Percentiles rank a stretch among this genome's conserved stretches.
Conservation (phyloP, 2,888 invertebrate genomes). For the Acrobasis repandana region DNA sequence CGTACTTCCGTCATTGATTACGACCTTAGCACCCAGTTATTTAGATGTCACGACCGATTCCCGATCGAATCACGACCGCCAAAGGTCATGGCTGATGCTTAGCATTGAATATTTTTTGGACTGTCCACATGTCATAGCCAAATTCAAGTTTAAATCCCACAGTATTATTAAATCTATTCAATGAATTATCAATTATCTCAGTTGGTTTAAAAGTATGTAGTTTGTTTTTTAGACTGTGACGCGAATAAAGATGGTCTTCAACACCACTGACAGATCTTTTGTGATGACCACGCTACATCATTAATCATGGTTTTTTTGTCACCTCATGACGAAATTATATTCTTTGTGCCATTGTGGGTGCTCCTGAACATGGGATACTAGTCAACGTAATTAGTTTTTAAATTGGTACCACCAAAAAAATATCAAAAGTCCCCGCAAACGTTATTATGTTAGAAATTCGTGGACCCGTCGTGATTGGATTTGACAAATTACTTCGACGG, state of each 20-base stretch:
- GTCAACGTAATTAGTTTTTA: constrained; percentile 81
- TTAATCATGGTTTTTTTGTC: constrained; percentile 81
- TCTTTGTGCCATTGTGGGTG: constrained; percentile 70
- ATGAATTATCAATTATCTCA: neutral
- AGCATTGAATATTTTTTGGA: constrained; percentile 50
- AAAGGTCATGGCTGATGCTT: constrained; percentile 72
- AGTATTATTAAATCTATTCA: constrained; percentile 30
- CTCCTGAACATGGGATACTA: constrained; percentile 68
- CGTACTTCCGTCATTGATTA: constrained; percentile 76
- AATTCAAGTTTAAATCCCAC: constrained; percentile 27
- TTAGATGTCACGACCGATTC: constrained; percentile 76
- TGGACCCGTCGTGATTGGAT: constrained; percentile 64
- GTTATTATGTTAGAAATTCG: constrained; percentile 70
- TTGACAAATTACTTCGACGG: constrained; percentile 73
- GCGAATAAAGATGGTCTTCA: constrained; percentile 49
- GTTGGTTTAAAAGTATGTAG: neutral
- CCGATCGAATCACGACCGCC: constrained; percentile 62
- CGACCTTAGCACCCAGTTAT: constrained; percentile 68
- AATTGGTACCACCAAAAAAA: constrained; percentile 76
- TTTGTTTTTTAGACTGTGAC: constrained; percentile 24
- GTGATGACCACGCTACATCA: constrained; percentile 60
- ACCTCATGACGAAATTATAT: constrained; percentile 76
- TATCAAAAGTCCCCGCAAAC: constrained; percentile 66
- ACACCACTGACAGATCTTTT: constrained; percentile 65
- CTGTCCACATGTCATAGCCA: constrained; percentile 50